phyloP scores from a whole-genome alignment of 2,797 vertebrate species.

The Gymnothorax reevesii region DNA sequence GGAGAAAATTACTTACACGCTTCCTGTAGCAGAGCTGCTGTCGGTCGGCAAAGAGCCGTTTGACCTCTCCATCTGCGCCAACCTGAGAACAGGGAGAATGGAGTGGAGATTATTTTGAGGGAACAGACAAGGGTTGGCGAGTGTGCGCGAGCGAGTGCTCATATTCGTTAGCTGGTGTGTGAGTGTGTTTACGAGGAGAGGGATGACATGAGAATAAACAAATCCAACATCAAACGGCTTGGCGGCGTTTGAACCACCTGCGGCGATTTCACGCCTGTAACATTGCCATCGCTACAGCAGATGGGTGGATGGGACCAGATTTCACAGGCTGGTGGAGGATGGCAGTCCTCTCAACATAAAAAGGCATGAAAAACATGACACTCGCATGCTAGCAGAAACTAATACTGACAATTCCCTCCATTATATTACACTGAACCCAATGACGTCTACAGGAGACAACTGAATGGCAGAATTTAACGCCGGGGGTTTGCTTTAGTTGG shows the following conservation, averaged over 20 bases:
- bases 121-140: conserved; percentile 29
- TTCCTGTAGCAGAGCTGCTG: conserved; percentile 94
- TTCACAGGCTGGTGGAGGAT: background rate
- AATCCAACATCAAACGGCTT: background rate
- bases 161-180: conserved; percentile 8
- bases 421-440: background rate
- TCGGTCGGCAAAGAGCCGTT: conserved; percentile 94
- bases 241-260: conserved; percentile 1
- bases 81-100: conserved; percentile 62
- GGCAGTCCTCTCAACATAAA: background rate
- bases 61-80: conserved; percentile 94
- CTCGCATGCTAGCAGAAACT: background rate
- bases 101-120: conserved; percentile 22
- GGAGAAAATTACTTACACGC: conserved; percentile 81
- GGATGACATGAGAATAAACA: background rate
- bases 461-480: background rate
- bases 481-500: background rate
- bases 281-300: background rate
- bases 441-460: background rate
- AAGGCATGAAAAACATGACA: background rate
- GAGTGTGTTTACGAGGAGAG: conserved; percentile 18
- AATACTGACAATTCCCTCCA: background rate
- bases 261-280: conserved; percentile 39
- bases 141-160: conserved; percentile 21
- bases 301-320: background rate